Evolutionary conservation across 2,888 invertebrate genomes (phyloP), one percentile per base, ranked within the genome.

Genomic region (Erebia aethiops): DNA sequence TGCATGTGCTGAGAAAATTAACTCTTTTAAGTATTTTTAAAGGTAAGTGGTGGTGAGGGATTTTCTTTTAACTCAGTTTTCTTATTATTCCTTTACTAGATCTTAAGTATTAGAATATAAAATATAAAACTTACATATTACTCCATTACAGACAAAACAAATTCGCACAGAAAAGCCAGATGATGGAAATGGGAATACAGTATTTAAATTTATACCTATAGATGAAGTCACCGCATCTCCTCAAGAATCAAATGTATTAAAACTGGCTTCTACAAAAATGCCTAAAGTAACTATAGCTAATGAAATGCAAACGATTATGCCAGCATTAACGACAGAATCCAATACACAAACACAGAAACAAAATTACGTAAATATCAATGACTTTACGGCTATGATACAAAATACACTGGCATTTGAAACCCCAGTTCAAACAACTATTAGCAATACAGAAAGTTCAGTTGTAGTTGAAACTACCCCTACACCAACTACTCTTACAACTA

Each of bases 71-170:
- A 56, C 2, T 16, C 18, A 43, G 21, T 46, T 46, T 49, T 49
- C 62, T 49, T 57, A 5, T 56, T 57, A 43, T 54, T 64, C 8
- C 11, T 13, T 65, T 56, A 11, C 51, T 2, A 21, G 8, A 63
- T 26, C n/a, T 4, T 26, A 64, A 64, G 3, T 64, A 7, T 13
- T 54, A 16, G 35, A 18, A 26, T 14, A 16, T 57, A 57, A 49
- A 65, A 52, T 4, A 56, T 41, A 13, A 67, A 35, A 35, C 16
- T 18, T 13, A 60, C 60, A 11, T 35, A 57, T 26, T 57, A 79
- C 82, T 74, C 78, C 76, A 82, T 94, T 93, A 76, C 92, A 94
- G 94, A 94, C 94, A 72, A 87, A 94, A 85, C 87, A 92, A 89
- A 94, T 94, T 76, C 87, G 93, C 73, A 94, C 94, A 35, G 93